Conservation (phyloP, 1,140 invertebrate genomes). For the Pararge aegeria region DNA sequence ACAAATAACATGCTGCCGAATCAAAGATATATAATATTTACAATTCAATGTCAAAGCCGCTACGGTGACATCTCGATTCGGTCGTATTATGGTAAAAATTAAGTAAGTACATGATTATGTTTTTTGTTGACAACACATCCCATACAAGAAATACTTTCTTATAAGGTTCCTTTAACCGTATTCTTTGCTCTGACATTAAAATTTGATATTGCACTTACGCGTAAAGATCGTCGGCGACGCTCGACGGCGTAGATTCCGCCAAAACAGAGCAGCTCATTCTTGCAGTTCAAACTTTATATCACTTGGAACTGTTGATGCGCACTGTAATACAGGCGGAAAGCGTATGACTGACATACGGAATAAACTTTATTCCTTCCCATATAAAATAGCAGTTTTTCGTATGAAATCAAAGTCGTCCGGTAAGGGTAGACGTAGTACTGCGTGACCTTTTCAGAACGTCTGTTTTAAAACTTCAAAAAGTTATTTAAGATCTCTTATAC, state of each 20-base stretch:
- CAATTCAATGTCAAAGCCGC: too few relatives aligned
- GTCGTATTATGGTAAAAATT: too few relatives aligned
- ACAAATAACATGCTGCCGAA: too few relatives aligned
- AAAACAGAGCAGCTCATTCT: slow-evolving; percentile 51
- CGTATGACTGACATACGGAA: slow-evolving; percentile 9
- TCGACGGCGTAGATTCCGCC: slow-evolving; percentile 50
- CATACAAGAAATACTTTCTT: too few relatives aligned
- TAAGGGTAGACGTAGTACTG: slow-evolving; percentile 22
- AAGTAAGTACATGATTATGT: too few relatives aligned
- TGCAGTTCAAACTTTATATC: too few relatives aligned
- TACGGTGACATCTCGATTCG: too few relatives aligned
- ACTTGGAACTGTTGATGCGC: not conserved
- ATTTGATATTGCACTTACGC: too few relatives aligned
- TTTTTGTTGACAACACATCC: too few relatives aligned
- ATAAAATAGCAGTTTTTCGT: slow-evolving; percentile 28
- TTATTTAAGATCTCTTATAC: not conserved
- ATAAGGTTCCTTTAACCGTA: too few relatives aligned
- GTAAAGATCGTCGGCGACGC: slow-evolving; percentile 54
- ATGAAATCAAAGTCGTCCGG: slow-evolving; percentile 34
- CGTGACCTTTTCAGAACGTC: slow-evolving; percentile 31
- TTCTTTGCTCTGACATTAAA: too few relatives aligned
- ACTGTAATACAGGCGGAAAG: not conserved
- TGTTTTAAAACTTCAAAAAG: not conserved
- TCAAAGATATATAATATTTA: too few relatives aligned
- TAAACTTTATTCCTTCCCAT: slow-evolving; percentile 4